Base-by-base conservation (phyloP, 2,888 invertebrate species). In the Hirtodrosophila trivittata region DNA sequence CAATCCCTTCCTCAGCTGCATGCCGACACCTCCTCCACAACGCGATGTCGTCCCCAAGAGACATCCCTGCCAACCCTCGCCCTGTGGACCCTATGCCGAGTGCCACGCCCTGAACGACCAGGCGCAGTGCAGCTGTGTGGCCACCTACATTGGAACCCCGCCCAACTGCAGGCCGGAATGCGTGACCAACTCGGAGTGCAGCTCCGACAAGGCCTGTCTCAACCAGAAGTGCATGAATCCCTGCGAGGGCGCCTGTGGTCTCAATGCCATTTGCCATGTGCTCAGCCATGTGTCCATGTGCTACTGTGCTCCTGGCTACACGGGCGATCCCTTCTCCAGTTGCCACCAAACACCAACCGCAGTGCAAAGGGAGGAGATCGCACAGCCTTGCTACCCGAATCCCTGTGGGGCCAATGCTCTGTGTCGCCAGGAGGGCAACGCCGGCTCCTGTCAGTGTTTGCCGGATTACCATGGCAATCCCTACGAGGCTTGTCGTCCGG, bases 1-100 rank as follows among this genome's bases (percentile, higher is more conserved):
- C 43, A 94, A 95, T 92, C 95, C 96, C 25, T 95, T 95, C 86
- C 91, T 92, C 14, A 92, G 93, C 89, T 95, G 95, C 80, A 91
- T 92, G 62, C 92, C 92, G 43, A 65, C 55, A n/a, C 69, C 69
- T 13, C 66, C 69, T 13, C 67, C 64, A 3, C 69, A 72, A n/a
- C 68, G 66, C 1, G 77, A 70, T 57, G 45, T 68, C 5, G 7
- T 69, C 9, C 38, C 35, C 4, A 33, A 42, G 0, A 59, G 35
- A 13, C 89, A 92, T 54, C 92, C 92, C 0, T 92, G 92, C 63
- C 87, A 89, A 30, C 92, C 92, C 8, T 91, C 92, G 8, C 92
- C 93, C 0, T 93, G 93, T 68, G 93, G 93, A 1, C 90, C 92
- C 0, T 93, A 93, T 70, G 90, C 93, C 14, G 90, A 92, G 80